A percentile compares a stretch with the other conserved stretches of the same genome.
Conservation (phyloP, 1,140 invertebrate genomes). For the Bombyx mandarina region DNA sequence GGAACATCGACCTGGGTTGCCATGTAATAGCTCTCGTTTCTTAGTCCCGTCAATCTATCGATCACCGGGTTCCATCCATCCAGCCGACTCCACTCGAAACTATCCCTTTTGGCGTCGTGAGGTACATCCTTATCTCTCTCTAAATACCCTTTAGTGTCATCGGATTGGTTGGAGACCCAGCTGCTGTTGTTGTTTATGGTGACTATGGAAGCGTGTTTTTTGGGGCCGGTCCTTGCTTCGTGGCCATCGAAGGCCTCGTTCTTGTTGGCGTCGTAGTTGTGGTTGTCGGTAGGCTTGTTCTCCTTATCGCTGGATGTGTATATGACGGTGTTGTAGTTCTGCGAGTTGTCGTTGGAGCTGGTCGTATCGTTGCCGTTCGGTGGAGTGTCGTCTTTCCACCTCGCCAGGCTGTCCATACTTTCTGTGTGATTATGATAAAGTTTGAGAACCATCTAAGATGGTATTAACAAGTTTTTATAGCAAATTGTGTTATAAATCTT, state of each 20-base stretch:
- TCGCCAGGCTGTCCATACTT: slow-evolving; percentile 64
- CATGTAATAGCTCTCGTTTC: slow-evolving; percentile 91
- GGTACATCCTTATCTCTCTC: slow-evolving; percentile 62
- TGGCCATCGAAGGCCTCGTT: slow-evolving; percentile 34
- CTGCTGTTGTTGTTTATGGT: slow-evolving; percentile 68
- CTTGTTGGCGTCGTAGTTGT: slow-evolving; percentile 38
- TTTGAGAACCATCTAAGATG: no score
- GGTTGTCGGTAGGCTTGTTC: slow-evolving; percentile 48
- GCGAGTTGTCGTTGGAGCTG: slow-evolving; percentile 66
- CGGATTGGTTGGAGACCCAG: slow-evolving; percentile 65
- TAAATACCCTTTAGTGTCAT: slow-evolving; percentile 62
- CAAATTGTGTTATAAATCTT: no score
- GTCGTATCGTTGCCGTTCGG: slow-evolving; percentile 60
- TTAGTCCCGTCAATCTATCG: slow-evolving; percentile 79
- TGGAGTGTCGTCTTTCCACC: slow-evolving; percentile 70
- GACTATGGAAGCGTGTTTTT: slow-evolving; percentile 63
- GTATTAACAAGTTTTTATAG: no score
- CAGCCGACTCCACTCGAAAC: slow-evolving; percentile 66
- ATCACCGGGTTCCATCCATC: slow-evolving; percentile 80
- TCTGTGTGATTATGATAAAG: slow-evolving; percentile 29
- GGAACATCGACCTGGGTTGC: slow-evolving; percentile 72
- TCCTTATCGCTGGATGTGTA: slow-evolving; percentile 54
- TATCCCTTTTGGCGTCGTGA: slow-evolving; percentile 63
- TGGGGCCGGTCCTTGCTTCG: slow-evolving; percentile 32
- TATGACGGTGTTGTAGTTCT: slow-evolving; percentile 66